Evolutionary conservation across 2,797 vertebrate species (phyloP).

Genomic region (Monodelphis domestica): DNA sequence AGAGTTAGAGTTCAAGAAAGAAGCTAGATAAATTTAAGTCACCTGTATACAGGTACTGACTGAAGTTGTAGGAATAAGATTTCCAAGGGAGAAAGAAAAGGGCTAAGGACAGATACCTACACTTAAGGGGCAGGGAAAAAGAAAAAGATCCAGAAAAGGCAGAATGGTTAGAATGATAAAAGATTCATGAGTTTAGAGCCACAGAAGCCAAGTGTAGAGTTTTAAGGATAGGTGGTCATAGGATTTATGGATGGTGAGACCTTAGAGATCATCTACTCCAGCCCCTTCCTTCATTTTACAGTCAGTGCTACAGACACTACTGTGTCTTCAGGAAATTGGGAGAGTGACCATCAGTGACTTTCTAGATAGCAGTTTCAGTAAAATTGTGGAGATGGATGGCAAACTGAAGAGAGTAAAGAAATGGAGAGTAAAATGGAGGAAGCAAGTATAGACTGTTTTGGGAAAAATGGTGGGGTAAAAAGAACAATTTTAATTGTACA

Average conservation of each 20-base stretch:
- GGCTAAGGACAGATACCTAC: neutral
- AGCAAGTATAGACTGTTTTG: conserved; percentile 7
- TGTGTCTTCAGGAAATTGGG: too few relatives aligned
- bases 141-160: neutral
- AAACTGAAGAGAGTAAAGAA: neutral
- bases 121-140: neutral
- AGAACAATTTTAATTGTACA: neutral
- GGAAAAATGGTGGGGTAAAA: neutral
- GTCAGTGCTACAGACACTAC: neutral
- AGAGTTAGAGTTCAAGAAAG: neutral
- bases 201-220: neutral
- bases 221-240: neutral
- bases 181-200: neutral
- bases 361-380: neutral
- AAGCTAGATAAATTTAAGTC: neutral
- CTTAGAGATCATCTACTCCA: neutral
- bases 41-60: neutral
- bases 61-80: neutral
- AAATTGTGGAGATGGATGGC: neutral
- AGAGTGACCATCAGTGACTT: neutral
- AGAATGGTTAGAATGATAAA: neutral
- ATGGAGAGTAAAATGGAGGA: neutral
- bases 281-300: neutral
- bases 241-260: neutral
- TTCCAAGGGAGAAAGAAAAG: neutral